phyloP scores from a whole-genome alignment of 2,888 invertebrate species.

The Germaria angustata region DNA sequence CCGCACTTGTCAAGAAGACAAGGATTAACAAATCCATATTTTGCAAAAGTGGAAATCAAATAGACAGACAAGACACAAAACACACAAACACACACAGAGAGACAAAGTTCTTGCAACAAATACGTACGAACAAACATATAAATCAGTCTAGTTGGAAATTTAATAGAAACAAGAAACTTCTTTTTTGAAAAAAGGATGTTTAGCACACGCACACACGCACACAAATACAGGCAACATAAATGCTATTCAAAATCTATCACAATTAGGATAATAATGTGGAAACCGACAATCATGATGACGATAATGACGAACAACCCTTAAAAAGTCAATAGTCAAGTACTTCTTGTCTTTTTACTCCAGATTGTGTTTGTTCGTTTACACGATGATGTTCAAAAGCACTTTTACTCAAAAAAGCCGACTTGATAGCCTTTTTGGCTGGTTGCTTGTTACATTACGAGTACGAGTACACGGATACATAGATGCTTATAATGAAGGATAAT shows the following conservation, averaged over 20 bases:
- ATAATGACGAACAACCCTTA: slow-evolving; percentile 60
- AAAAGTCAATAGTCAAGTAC: slow-evolving; percentile 62
- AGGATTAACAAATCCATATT: slow-evolving; percentile 77
- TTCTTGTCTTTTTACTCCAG: slow-evolving; percentile 18
- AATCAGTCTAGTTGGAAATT: not conserved
- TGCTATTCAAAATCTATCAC: slow-evolving; percentile 41
- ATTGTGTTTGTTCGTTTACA: not conserved
- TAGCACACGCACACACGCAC: slow-evolving; percentile 3
- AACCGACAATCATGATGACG: slow-evolving; percentile 9
- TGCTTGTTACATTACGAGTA: slow-evolving; percentile 1
- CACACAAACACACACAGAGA: not conserved
- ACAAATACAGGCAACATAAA: not conserved
- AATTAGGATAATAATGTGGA: slow-evolving; percentile 51
- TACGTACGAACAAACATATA: not conserved
- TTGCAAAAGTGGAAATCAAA: slow-evolving; percentile 78
- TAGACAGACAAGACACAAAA: slow-evolving; percentile 25
- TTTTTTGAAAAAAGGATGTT: slow-evolving; percentile 34
- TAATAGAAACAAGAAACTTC: not conserved
- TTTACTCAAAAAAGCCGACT: not conserved
- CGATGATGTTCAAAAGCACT: not conserved
- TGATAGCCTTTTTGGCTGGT: slow-evolving; percentile 20
- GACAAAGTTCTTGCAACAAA: slow-evolving; percentile 13
- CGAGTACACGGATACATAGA: slow-evolving; percentile 69
- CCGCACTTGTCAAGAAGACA: slow-evolving; percentile 78
- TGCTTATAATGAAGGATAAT: slow-evolving; percentile 79